Evolutionary conservation across 2,888 invertebrate species (phyloP), one percentile per base, ranked within the genome.

Genomic region (Melikaiella ostensackeni): DNA sequence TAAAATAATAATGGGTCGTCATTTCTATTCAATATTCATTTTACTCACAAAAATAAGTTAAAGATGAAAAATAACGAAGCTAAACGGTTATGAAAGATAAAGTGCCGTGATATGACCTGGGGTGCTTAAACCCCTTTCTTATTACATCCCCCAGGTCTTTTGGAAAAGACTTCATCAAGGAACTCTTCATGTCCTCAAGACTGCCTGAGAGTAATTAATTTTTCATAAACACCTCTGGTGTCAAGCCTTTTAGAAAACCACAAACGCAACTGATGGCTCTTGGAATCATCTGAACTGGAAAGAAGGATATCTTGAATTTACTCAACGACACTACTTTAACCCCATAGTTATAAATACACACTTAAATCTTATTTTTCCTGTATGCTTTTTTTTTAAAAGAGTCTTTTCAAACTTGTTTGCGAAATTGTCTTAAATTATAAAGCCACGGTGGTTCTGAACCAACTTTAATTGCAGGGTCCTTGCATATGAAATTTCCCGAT

Each of bases 141-240:
- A 46, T 66, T n/a, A 66, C 46, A 16, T 27, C 24, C n/a, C 27
- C 30, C 16, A 33, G 30, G 24, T 50, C 70, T 70, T 50, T 70
- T 50, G 70, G 70, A 70, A 66, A 66, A 50, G 27, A 50, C 70
- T 70, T 70, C 70, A 70, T 70, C 70, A 50, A 70, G 70, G 30
- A 70, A 70, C 70, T 27, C 70, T 70, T 70, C 19, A 70, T 30
- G 46, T 30, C 46, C 50, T 70, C 50, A 70, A 70, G 50, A 50
- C 30, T 30, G 50, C 50, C 50, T 70, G 11, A 50, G 70, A 70
- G 50, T 70, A 70, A 70, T 70, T 70, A 70, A 50, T 70, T 70
- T 70, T 70, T 70, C 46, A 70, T 46, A 50, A 70, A 46, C 70
- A 70, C 70, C 46, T 70, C 8, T 70, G 46, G n/a, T 70, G 70